phyloP scores from a whole-genome alignment of 2,888 invertebrate species.

The Heterodera filipjevi region DNA sequence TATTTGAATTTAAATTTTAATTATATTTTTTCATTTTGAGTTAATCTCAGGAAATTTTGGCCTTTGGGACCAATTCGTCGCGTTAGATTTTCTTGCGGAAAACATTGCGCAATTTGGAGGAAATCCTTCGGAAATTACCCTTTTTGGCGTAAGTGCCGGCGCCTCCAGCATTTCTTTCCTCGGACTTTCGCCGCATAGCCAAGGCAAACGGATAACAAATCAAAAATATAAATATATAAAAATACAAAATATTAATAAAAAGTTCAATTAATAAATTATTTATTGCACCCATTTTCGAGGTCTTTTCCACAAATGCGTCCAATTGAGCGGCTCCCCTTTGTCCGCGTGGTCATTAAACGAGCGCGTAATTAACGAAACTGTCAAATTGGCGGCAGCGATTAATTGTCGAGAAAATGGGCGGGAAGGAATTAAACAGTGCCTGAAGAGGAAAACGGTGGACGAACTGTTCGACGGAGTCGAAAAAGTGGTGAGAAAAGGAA shows the following conservation, averaged over 20 bases:
- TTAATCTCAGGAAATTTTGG: constrained; percentile 21
- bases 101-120: constrained; percentile 19
- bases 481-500: neutral
- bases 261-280: neutral
- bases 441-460: neutral
- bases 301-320: neutral
- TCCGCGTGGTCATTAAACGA: neutral
- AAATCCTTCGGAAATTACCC: constrained; percentile 11
- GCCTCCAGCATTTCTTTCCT: constrained; percentile 14
- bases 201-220: neutral
- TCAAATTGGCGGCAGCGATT: neutral
- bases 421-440: neutral
- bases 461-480: neutral
- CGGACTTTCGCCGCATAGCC: constrained; percentile 17
- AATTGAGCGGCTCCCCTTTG: neutral
- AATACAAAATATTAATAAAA: too few species aligned
- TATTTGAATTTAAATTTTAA: too few species aligned
- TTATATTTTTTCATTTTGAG: too few species aligned
- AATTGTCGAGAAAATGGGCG: neutral
- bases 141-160: constrained; percentile 18
- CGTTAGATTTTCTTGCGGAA: constrained; percentile 1
- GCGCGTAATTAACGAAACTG: too few species aligned
- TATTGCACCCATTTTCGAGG: neutral
- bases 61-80: constrained; percentile 20
- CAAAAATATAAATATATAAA: too few species aligned